These are phyloP conservation scores for Oryzias curvinotus DNA, from an alignment of 2,113 vertebrate species.

Conservation along the genomic window DNA sequence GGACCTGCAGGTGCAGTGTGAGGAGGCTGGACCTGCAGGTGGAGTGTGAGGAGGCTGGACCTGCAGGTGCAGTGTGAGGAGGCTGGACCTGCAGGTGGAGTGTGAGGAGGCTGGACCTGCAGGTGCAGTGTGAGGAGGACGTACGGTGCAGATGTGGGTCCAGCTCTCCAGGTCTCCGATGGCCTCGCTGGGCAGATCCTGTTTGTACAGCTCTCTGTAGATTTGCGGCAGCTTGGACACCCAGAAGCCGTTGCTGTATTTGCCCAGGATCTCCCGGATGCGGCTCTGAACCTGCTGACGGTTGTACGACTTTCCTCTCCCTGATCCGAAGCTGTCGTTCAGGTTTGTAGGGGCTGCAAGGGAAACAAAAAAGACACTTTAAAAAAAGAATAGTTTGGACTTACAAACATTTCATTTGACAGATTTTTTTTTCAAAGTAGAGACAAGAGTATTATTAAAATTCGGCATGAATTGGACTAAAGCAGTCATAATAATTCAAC, in stretches of 20 bases:
- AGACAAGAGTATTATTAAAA: too few relatives aligned
- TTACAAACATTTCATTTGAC: too few relatives aligned
- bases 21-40: not conserved
- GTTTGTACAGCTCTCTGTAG: conserved; percentile 87
- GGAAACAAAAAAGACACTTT: not conserved
- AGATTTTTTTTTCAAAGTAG: too few relatives aligned
- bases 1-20: not conserved
- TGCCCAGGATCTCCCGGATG: conserved; percentile 83
- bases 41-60: not conserved
- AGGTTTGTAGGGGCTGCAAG: conserved; percentile 55
- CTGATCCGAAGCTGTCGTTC: conserved; percentile 55
- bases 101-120: not conserved
- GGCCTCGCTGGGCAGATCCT: conserved; percentile 83
- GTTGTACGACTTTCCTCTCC: conserved; percentile 66
- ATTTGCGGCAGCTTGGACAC: conserved; percentile 87
- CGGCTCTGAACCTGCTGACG: conserved; percentile 81
- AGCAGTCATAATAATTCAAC: too few relatives aligned
- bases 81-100: not conserved
- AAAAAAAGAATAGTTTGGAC: too few relatives aligned
- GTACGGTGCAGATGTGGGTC: conserved; percentile 87
- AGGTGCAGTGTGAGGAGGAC: conserved; percentile 27
- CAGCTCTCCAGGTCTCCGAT: conserved; percentile 85
- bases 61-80: not conserved
- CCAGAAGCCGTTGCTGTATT: conserved; percentile 88
- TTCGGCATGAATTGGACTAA: too few relatives aligned